Conservation (phyloP, 2,888 invertebrate species). For the Alloplasta piceator region DNA sequence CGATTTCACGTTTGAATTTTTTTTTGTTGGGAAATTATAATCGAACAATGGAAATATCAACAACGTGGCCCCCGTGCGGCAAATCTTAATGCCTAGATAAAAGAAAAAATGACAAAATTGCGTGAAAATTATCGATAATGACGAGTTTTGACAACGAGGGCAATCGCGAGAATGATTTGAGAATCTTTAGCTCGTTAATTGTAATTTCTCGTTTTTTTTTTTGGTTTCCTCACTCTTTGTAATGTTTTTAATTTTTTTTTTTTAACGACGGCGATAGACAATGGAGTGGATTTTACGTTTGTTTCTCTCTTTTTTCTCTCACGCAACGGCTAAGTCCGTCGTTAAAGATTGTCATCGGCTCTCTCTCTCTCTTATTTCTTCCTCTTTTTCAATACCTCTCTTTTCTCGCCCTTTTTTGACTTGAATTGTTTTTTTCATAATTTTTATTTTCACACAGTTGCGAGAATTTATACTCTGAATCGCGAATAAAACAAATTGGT, state of each 20-base stretch:
- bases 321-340: conserved; percentile 53
- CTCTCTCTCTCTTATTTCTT: conserved; percentile 38
- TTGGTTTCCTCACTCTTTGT: conserved; percentile 8
- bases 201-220: conserved; percentile 30
- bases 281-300: conserved; percentile 16
- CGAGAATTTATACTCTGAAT: background rate
- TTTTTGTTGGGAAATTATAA: too few relatives aligned
- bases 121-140: conserved; percentile 35
- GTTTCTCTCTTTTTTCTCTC: conserved; percentile 32
- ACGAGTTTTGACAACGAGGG: conserved; percentile 9
- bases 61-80: conserved; percentile 41
- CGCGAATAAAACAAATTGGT: background rate
- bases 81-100: conserved; percentile 34
- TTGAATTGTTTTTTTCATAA: background rate
- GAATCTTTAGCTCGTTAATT: conserved; percentile 43
- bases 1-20: too few relatives aligned
- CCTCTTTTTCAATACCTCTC: conserved; percentile 12
- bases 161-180: conserved; percentile 38
- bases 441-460: conserved; percentile 15
- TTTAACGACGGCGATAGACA: conserved; percentile 47
- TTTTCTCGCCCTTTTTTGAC: conserved; percentile 14
- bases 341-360: conserved; percentile 67
- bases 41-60: too few relatives aligned
- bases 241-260: background rate
- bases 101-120: background rate